phyloP scores from a whole-genome alignment of 2,888 invertebrate genomes.

The Cheilosia variabilis region DNA sequence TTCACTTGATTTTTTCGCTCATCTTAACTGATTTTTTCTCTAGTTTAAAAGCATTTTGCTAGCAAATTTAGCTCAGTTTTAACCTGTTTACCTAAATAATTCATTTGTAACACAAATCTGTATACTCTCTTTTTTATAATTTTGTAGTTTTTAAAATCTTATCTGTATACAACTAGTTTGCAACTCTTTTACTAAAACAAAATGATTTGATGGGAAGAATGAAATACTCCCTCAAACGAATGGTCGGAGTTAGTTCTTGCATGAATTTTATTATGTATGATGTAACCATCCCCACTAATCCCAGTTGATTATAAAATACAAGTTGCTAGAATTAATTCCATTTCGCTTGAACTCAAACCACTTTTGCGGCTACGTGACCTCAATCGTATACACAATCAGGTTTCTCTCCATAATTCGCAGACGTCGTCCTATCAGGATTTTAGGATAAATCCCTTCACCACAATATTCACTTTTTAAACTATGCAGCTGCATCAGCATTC shows the following conservation, averaged over 20 bases:
- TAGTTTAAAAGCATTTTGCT: too few relatives aligned
- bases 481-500: conserved; percentile 52
- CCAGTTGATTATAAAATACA: conserved; percentile 45
- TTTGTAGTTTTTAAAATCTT: too few relatives aligned
- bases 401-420: conserved; percentile 35
- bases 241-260: neutral
- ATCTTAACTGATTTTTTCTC: too few relatives aligned
- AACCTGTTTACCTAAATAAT: too few relatives aligned
- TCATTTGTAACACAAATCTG: too few relatives aligned
- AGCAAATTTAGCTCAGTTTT: too few relatives aligned
- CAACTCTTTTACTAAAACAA: too few relatives aligned
- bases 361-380: conserved; percentile 6
- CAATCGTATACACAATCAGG: neutral
- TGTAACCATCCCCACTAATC: neutral
- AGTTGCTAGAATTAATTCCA: conserved; percentile 19
- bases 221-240: neutral
- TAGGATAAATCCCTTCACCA: conserved; percentile 27
- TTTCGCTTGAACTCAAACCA: neutral
- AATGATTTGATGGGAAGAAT: neutral
- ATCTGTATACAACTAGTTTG: too few relatives aligned
- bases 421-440: conserved; percentile 18
- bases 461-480: conserved; percentile 1
- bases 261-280: conserved; percentile 5
- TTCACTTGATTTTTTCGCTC: too few relatives aligned
- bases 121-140: too few relatives aligned